Percentiles rank a stretch among this genome's conserved stretches.
Evolutionary conservation across 2,797 vertebrate species (phyloP).

Genomic region (Enteromius fasciolatus): DNA sequence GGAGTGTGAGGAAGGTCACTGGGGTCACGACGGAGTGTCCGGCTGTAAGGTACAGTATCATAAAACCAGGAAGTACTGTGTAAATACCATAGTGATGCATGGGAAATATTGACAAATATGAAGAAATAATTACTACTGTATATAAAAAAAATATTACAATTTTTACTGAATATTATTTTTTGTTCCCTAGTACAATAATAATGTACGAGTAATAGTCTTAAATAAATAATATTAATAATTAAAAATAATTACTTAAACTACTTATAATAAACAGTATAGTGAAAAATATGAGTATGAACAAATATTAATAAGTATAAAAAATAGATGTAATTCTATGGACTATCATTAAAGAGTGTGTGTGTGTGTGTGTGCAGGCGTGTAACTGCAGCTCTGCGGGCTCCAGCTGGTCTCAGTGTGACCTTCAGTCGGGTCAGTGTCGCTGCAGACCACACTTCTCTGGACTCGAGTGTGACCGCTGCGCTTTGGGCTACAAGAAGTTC

Average conservation of each 20-base stretch:
- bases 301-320: not conserved
- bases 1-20: conserved; percentile 81
- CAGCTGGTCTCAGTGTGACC: conserved; percentile 76
- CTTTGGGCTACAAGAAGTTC: conserved; percentile 83
- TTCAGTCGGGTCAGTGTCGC: conserved; percentile 79
- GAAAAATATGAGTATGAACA: not conserved
- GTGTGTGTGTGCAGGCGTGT: conserved; percentile 78
- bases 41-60: conserved; percentile 87
- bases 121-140: too few relatives aligned
- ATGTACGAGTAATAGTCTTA: too few relatives aligned
- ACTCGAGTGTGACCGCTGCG: conserved; percentile 80
- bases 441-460: conserved; percentile 83
- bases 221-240: too few relatives aligned
- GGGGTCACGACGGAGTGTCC: conserved; percentile 78
- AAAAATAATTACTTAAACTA: too few relatives aligned
- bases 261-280: too few relatives aligned
- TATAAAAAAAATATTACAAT: too few relatives aligned
- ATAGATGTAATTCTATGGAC: too few relatives aligned
- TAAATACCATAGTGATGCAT: not conserved
- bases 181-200: too few relatives aligned
- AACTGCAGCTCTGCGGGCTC: conserved; percentile 83
- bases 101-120: not conserved
- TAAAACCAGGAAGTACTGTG: not conserved
- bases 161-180: too few relatives aligned
- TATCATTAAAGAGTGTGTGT: not conserved